Evolutionary conservation across 1,140 invertebrate species (phyloP).

Genomic region (Bombus sibiricus): DNA sequence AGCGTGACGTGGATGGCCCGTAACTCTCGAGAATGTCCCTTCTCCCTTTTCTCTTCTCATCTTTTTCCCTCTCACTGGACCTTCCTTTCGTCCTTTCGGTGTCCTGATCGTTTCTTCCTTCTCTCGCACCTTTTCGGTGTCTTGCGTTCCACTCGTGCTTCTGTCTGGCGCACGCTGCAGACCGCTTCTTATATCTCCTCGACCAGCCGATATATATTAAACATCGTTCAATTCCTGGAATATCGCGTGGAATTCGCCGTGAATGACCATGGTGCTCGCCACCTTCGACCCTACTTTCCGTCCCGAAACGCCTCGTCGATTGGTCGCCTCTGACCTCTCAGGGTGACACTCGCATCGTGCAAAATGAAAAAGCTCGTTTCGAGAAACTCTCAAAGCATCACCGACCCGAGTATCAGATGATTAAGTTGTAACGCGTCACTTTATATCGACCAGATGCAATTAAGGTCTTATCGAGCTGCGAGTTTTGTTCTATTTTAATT

Average conservation of each 20-base stretch:
- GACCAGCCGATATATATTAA: conserved; percentile 57
- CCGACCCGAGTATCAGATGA: background rate
- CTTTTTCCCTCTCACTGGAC: conserved; percentile 22
- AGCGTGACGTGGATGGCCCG: conserved; percentile 76
- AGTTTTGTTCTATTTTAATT: background rate
- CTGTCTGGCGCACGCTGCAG: conserved; percentile 25
- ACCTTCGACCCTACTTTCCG: background rate
- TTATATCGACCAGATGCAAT: conserved; percentile 29
- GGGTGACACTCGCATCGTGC: too few species aligned
- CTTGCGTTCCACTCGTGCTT: conserved; percentile 20
- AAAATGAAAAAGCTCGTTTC: background rate
- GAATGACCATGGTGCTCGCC: too few species aligned
- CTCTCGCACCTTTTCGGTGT: background rate
- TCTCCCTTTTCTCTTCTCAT: conserved; percentile 8
- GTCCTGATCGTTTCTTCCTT: background rate
- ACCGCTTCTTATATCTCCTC: conserved; percentile 35
- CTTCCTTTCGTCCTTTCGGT: conserved; percentile 9
- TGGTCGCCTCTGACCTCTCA: too few species aligned
- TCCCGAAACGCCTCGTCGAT: too few species aligned
- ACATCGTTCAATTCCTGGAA: conserved; percentile 66
- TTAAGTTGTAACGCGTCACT: conserved; percentile 23
- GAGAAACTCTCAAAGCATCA: background rate
- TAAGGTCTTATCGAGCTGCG: background rate
- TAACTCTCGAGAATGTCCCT: conserved; percentile 71
- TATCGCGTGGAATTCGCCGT: conserved; percentile 53